Conservation (phyloP, 2,113 vertebrate genomes). For the Lucifuga dentata region DNA sequence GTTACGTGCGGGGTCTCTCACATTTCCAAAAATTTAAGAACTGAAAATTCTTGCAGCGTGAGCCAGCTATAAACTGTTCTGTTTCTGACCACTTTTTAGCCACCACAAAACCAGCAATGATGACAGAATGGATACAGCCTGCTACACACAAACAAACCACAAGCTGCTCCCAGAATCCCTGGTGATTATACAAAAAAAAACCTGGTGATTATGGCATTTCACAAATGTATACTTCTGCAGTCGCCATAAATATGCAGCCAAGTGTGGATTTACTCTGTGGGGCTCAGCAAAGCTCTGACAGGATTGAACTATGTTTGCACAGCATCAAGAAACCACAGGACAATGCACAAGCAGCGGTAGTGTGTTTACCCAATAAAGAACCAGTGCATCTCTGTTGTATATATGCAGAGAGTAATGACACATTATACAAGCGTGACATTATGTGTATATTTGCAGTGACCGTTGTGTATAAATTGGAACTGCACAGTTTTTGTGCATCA, state of each 20-base stretch:
- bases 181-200: conserved; percentile 35
- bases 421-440: conserved; percentile 28
- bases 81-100: conserved; percentile 58
- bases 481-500: conserved; percentile 40
- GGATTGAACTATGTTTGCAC: conserved; percentile 46
- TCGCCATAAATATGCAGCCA: conserved; percentile 41
- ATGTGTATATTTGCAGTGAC: conserved; percentile 9
- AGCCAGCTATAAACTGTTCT: conserved; percentile 20
- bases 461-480: conserved; percentile 27
- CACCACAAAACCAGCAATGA: conserved; percentile 40
- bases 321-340: conserved; percentile 31
- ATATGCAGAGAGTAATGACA: conserved; percentile 20
- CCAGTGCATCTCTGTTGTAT: not conserved
- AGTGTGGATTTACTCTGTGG: conserved; percentile 44
- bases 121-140: conserved; percentile 81
- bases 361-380: conserved; percentile 27
- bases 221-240: conserved; percentile 21
- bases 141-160: conserved; percentile 62
- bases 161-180: conserved; percentile 9
- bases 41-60: too few species aligned
- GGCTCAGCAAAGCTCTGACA: conserved; percentile 39
- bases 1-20: too few species aligned
- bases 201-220: not conserved
- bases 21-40: too few species aligned
- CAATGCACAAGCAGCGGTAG: conserved; percentile 34